Evolutionary conservation across 1,140 invertebrate genomes (phyloP).

Genomic region (Diabrotica virgifera): DNA sequence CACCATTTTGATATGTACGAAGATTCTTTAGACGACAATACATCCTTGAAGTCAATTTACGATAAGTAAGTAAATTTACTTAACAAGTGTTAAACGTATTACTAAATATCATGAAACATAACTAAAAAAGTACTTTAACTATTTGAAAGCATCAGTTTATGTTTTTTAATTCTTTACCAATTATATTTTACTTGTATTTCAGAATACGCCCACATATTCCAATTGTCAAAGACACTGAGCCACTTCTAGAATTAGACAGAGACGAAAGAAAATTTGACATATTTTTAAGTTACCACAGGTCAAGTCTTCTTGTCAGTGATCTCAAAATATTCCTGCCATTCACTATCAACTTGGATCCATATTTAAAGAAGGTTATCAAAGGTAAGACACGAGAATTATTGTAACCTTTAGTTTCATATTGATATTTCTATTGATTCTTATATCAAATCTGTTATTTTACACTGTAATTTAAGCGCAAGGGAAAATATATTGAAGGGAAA

Average conservation of each 20-base stretch:
- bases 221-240: constrained; percentile 80
- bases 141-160: not conserved
- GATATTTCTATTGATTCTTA: too few relatives aligned
- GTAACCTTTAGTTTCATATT: too few relatives aligned
- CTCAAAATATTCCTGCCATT: constrained; percentile 94
- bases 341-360: constrained; percentile 95
- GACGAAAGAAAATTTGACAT: constrained; percentile 93
- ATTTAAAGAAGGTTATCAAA: constrained; percentile 93
- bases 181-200: constrained; percentile 26
- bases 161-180: not conserved
- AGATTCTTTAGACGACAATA: constrained; percentile 80
- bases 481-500: too few relatives aligned
- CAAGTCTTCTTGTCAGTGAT: constrained; percentile 76
- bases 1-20: constrained; percentile 89
- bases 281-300: constrained; percentile 84
- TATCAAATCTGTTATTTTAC: too few relatives aligned
- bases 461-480: too few relatives aligned
- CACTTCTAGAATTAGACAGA: constrained; percentile 85
- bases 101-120: too few relatives aligned
- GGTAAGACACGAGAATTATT: constrained; percentile 61
- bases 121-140: too few relatives aligned
- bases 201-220: constrained; percentile 80
- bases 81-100: not conserved
- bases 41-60: constrained; percentile 83
- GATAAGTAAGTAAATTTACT: constrained; percentile 70